These are phyloP conservation scores for Apantesis nais DNA, from an alignment of 2,888 invertebrate genomes.

Conservation along the genomic window DNA sequence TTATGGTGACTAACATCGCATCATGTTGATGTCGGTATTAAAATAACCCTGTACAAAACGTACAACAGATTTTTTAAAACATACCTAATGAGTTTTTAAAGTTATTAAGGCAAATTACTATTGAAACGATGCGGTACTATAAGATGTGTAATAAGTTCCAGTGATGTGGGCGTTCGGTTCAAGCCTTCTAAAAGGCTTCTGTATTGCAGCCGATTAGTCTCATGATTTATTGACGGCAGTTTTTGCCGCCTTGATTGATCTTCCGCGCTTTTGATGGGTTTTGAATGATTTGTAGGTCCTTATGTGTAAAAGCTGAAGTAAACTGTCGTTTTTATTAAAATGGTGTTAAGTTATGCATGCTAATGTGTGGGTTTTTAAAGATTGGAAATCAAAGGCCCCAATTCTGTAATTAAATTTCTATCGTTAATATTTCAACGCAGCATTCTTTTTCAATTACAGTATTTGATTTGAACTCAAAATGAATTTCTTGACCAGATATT, in stretches of 20 bases:
- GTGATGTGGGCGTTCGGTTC: constrained; percentile 59
- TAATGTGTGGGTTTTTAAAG: not conserved
- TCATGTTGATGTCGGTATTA: constrained; percentile 21
- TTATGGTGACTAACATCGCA: constrained; percentile 11
- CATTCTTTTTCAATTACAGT: not conserved
- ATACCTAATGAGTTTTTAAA: constrained; percentile 74
- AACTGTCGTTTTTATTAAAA: constrained; percentile 20
- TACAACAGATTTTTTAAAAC: constrained; percentile 60
- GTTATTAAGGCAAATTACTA: constrained; percentile 80
- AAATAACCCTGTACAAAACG: constrained; percentile 41
- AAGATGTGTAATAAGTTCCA: constrained; percentile 67
- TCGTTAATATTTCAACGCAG: not conserved
- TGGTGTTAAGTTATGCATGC: constrained; percentile 11
- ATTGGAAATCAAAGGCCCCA: not conserved
- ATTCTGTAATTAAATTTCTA: not conserved
- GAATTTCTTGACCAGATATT: not conserved
- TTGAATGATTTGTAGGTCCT: constrained; percentile 43
- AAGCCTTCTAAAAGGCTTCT: constrained; percentile 71
- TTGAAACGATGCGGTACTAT: constrained; percentile 66
- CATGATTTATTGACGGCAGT: constrained; percentile 68
- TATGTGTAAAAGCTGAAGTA: constrained; percentile 27
- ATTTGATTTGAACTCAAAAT: not conserved
- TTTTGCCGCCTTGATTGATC: constrained; percentile 47
- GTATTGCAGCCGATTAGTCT: constrained; percentile 68
- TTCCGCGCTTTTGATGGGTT: constrained; percentile 35